Base-by-base conservation (phyloP, 2,888 invertebrate species). In the Alloplasta piceator region DNA sequence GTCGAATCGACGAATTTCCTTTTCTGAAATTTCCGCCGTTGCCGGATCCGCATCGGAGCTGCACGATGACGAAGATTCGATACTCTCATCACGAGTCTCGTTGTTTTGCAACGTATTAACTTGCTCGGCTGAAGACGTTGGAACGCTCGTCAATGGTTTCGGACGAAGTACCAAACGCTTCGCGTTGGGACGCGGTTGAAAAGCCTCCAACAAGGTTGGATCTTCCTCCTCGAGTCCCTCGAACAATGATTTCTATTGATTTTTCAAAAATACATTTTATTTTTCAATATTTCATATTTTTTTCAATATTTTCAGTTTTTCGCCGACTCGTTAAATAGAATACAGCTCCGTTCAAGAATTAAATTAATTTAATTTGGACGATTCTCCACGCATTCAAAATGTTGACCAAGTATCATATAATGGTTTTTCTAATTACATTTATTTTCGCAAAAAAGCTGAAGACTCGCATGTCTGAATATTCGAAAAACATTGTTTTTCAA, bases 151-250 rank as follows among this genome's bases (percentile, higher is more conserved):
- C 63, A 78, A 67, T 14, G 85, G 82, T 83, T 94, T 94, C 2
- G 95, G 94, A 16, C 96, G 94, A 5, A 97, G 93, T 4, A 96
- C 95, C 10, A 98, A 93, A 2, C 97, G 95, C 89, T 97, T 97
- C 0, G 96, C 94, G 86, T 94, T 95, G 7, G 95, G 87, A 93
- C 95, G 82, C 93, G 90, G 81, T 92, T 94, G 83, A 94, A 93
- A 86, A 93, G 91, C 90, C 78, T 94, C 94, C 77, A 95, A 94
- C 0, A 95, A 88, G 61, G 94, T 94, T 5, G 94, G 94, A 89
- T 97, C 96, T 7, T 96, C 95, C 86, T 98, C 97, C 84, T 97
- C 97, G 0, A 98, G 92, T 0, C 98, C 98, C 88, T 98, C 98
- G 91, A 98, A 98, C 0, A 98, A 92, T 0, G 96, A 95, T 91